Evolutionary conservation across 2,113 vertebrate genomes (phyloP).

Genomic region (Pelusios castaneus): DNA sequence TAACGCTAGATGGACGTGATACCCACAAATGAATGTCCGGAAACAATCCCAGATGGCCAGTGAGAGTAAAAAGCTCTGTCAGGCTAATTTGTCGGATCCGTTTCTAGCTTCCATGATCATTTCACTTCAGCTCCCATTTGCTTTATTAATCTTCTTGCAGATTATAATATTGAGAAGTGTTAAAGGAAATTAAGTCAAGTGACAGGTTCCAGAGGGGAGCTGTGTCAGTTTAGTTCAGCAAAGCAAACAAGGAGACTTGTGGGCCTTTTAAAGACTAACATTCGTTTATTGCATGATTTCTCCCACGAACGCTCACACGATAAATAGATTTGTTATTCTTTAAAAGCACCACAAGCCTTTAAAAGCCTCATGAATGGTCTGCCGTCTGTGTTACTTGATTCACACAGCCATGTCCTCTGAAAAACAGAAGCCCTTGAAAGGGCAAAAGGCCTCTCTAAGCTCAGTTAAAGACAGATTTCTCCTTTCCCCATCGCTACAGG

Average conservation of each 20-base stretch:
- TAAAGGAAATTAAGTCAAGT: background rate
- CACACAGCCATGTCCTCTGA: background rate
- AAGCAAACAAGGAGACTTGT: too few species aligned
- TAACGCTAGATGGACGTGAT: background rate
- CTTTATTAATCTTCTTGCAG: background rate
- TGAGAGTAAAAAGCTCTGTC: background rate
- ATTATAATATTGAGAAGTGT: fast-evolving
- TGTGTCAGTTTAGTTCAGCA: too few species aligned
- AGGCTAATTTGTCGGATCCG: background rate
- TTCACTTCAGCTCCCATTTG: too few species aligned
- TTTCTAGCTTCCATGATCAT: background rate
- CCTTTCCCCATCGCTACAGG: background rate
- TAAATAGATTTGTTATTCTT: too few species aligned
- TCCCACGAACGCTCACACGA: too few species aligned
- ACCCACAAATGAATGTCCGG: background rate
- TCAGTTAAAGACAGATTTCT: background rate
- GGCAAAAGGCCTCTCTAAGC: background rate
- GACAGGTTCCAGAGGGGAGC: too few species aligned
- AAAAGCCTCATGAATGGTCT: too few species aligned
- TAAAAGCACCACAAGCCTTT: background rate
- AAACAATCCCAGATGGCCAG: background rate
- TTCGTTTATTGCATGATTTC: too few species aligned
- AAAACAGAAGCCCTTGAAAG: background rate
- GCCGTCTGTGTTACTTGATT: background rate
- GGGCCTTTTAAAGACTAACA: too few species aligned